A percentile compares a stretch with the other conserved stretches of the same genome.
These are phyloP conservation scores for Hypsopygia costalis DNA, from an alignment of 2,888 invertebrate genomes.

Conservation along the genomic window DNA sequence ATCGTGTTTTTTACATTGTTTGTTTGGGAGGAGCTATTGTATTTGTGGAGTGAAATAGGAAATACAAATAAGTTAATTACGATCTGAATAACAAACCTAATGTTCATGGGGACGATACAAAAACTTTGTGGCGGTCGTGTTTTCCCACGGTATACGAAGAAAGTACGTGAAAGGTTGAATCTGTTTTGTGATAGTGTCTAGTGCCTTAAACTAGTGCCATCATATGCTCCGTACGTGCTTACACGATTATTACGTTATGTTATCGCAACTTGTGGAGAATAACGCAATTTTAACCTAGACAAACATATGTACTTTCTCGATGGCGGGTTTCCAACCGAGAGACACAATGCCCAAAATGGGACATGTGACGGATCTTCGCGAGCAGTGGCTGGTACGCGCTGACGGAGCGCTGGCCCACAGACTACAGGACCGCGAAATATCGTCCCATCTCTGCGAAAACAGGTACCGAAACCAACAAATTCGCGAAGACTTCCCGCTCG, in stretches of 20 bases:
- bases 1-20: constrained; percentile 27
- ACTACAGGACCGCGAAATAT: constrained; percentile 72
- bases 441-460: constrained; percentile 71
- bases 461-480: constrained; percentile 72
- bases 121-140: constrained; percentile 37
- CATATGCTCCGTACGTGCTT: constrained; percentile 31
- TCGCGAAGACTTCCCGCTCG: constrained; percentile 72
- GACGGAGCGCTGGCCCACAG: constrained; percentile 72
- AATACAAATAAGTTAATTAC: constrained; percentile 28
- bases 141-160: constrained; percentile 67
- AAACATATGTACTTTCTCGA: constrained; percentile 37
- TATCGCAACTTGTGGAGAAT: constrained; percentile 17
- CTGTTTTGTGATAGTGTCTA: constrained; percentile 29
- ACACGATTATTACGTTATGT: constrained; percentile 32
- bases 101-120: constrained; percentile 61
- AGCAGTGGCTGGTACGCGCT: constrained; percentile 72
- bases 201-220: constrained; percentile 26
- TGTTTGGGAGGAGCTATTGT: constrained; percentile 41
- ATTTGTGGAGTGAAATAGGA: constrained; percentile 19
- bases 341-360: constrained; percentile 75
- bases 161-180: constrained; percentile 52
- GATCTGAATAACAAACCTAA: constrained; percentile 59
- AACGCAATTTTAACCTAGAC: constrained; percentile 20
- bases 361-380: constrained; percentile 68
- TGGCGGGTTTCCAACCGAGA: constrained; percentile 63